Evolutionary conservation across 2,113 vertebrate genomes (phyloP), one percentile per base, ranked within the genome.

Genomic region (Phalacrocorax carbo): DNA sequence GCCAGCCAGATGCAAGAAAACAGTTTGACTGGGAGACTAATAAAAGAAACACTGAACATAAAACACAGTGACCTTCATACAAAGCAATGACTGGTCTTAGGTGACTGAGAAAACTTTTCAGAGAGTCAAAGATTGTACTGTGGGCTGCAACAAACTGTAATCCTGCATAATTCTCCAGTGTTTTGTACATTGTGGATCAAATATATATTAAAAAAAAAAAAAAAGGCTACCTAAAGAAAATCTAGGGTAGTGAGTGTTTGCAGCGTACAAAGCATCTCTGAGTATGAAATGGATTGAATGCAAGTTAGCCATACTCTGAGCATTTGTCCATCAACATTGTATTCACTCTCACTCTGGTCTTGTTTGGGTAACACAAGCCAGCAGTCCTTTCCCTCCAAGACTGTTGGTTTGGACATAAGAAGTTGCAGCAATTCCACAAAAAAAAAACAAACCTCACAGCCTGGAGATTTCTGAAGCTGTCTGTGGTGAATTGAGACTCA

Each of bases 1-100:
- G 89, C 57, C 94, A 97, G 75, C 11, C 68, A 95, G 94, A 89
- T 90, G 68, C 60, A 97, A 93, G 91, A 97, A 91, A 96, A 90
- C 52, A 82, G 64, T 96, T 97, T 88, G 88, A 96, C 86, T 97
- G 86, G 52, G 71, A 92, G 72, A 55, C 80, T 92, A 92, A 97
- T 92, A 95, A 82, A 87, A 84, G 57, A 95, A 96, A 95, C 88
- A 86, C 64, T 93, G 49, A 93, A 92, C 84, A 79, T 65, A 97
- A 94, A 90, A 85, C 88, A 86, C 38, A 90, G 36, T 61, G 66
- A 94, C 70, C 79, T 94, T 91, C 73, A 66, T 84, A 62, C 5
- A 64, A 94, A 87, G 49, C 71, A 84, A 61, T 49, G 76, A 38
- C 60, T 87, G 73, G 18, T 75, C 61, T 68, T 88, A 69, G 21